These are phyloP conservation scores for Hassar affinis DNA, from an alignment of 2,113 vertebrate species.

Conservation along the genomic window DNA sequence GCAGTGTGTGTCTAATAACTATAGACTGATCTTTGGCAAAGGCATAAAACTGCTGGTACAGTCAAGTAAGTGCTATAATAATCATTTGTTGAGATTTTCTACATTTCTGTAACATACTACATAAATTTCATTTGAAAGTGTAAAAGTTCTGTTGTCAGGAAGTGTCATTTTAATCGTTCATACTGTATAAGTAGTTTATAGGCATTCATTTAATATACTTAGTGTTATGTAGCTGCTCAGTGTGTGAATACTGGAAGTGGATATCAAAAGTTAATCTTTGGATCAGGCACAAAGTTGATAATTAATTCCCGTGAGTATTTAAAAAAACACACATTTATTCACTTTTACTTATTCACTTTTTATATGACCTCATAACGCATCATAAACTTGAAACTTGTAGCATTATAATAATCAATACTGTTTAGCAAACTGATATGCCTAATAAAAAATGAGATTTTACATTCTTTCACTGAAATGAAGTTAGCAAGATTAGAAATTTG, in stretches of 20 bases:
- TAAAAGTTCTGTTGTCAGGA: background rate
- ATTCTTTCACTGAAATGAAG: background rate
- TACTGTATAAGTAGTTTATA: background rate
- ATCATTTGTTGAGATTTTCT: background rate
- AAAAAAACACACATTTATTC: background rate
- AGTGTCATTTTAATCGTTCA: background rate
- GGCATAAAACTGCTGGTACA: background rate
- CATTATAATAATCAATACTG: no score
- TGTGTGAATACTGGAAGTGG: constrained; percentile 22
- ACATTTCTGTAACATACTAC: background rate
- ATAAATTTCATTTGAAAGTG: background rate
- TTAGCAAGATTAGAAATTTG: background rate
- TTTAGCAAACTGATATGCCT: background rate
- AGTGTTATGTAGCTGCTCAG: background rate
- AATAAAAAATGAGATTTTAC: background rate
- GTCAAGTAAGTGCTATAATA: background rate
- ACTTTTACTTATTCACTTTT: no score
- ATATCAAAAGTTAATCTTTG: constrained; percentile 29
- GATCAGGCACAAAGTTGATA: constrained; percentile 26
- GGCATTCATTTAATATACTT: background rate
- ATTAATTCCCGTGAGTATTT: constrained; percentile 44
- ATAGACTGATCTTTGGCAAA: background rate
- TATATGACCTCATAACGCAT: no score
- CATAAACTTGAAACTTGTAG: no score
- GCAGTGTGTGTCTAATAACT: background rate